Evolutionary conservation across 2,888 invertebrate species (phyloP).

Genomic region (Corythucha ciliata): DNA sequence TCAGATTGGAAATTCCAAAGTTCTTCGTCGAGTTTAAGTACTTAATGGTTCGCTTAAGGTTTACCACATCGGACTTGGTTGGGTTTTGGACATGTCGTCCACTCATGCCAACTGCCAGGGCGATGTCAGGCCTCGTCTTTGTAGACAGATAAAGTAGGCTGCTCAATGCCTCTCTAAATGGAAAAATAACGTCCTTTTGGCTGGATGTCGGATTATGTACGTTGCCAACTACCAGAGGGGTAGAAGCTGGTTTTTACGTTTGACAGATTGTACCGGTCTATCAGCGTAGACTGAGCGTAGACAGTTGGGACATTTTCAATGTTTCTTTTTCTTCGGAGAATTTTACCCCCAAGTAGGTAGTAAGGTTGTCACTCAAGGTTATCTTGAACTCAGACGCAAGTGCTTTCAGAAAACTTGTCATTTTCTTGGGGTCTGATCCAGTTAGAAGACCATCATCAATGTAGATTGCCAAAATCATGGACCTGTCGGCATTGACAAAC

Average conservation of each 20-base stretch:
- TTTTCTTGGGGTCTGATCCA: neutral
- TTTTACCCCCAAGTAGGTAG: constrained; percentile 6
- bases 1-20: no score
- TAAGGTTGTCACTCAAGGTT: neutral
- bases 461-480: constrained; percentile 11
- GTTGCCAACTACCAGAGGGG: constrained; percentile 11
- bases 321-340: neutral
- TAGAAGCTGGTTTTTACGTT: neutral
- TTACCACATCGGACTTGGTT: neutral
- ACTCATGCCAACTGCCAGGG: constrained; percentile 10
- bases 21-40: no score
- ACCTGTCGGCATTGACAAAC: constrained; percentile 10
- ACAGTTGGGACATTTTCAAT: constrained; percentile 12
- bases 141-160: constrained; percentile 9
- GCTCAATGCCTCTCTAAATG: constrained; percentile 7
- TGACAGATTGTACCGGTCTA: neutral
- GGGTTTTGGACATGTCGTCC: constrained; percentile 10
- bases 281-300: constrained; percentile 1
- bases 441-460: constrained; percentile 15
- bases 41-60: constrained; percentile 1
- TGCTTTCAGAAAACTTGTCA: neutral
- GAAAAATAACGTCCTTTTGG: constrained; percentile 10
- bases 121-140: constrained; percentile 12
- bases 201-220: neutral
- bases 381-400: constrained; percentile 3